phyloP scores from a whole-genome alignment of 2,888 invertebrate species.

The Tupiocoris notatus region DNA sequence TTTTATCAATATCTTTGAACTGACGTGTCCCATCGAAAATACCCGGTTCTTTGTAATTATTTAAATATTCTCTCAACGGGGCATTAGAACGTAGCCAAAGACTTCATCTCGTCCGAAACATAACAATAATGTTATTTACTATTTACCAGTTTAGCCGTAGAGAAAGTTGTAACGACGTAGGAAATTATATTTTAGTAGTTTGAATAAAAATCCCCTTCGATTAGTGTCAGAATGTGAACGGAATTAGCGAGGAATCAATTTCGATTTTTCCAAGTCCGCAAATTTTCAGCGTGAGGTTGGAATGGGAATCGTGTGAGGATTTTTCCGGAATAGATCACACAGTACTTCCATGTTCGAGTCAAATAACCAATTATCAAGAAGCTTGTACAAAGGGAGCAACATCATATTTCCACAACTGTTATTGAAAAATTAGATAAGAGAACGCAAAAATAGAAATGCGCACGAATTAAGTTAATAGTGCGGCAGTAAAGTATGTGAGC shows the following conservation, averaged over 20 bases:
- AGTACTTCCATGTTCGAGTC: no score
- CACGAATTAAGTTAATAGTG: no score
- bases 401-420: no score
- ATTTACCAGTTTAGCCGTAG: slow-evolving; percentile 10
- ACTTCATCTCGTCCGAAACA: slow-evolving; percentile 29
- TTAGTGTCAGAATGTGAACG: slow-evolving; percentile 1
- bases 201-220: neutral
- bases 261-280: neutral
- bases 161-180: neutral
- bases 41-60: neutral
- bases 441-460: no score
- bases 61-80: neutral
- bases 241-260: neutral
- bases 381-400: no score
- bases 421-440: no score
- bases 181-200: neutral
- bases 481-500: no score
- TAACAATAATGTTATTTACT: slow-evolving; percentile 11
- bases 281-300: no score
- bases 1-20: neutral
- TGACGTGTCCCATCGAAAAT: neutral
- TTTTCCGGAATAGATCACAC: no score
- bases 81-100: slow-evolving; percentile 21
- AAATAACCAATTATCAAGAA: no score
- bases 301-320: no score